Base-by-base conservation (phyloP, 2,113 vertebrate genomes). In the Hiodon alosoides region DNA sequence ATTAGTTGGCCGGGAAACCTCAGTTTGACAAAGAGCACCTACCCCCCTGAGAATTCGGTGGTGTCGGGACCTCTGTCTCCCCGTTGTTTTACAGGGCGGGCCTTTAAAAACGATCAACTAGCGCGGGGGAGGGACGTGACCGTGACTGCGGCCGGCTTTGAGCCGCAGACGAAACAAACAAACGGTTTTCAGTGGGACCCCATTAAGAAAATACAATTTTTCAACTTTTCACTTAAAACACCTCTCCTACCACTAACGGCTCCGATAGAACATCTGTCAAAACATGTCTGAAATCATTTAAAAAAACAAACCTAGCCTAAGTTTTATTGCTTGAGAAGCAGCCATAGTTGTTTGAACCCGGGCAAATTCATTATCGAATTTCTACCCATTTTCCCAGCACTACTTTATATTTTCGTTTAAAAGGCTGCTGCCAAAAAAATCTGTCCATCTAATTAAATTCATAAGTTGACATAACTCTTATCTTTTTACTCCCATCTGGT, bases 271-370 rank as follows among this genome's bases (percentile, higher is more conserved):
- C 80, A 83, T 83, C 78, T 83, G 82, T 81, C 67, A 69, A 83
- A 81, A 83, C 77, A 79, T 83, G 78, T 80, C 75, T 80, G 77
- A 77, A 77, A 81, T 77, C 54, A 77, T 81, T 80, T 79, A 73
- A 81, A 81, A 77, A 70, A 77, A 77, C 71, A 83, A 77, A 80
- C 75, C 62, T 47, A 5, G 55, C 76, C 62, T 7, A 61, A 71
- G 53, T 80, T 83, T 80, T 77, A 79, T 81, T 78, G 74, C 69
- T 70, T 17, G 4, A 72, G 75, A 73, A 76, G 77, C 82, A 76
- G 70, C 55, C 64, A 71, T 68, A 68, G 71, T 73, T 69, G 72
- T 79, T 78, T 54, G 47, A 81, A 74, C 61, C 78, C 58, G 72
- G 73, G 69, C 72, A 79, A 78, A 78, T 77, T 78, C 77, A 61